Evolutionary conservation across 2,113 vertebrate genomes (phyloP).

Genomic region (Telmatochromis sp.): DNA sequence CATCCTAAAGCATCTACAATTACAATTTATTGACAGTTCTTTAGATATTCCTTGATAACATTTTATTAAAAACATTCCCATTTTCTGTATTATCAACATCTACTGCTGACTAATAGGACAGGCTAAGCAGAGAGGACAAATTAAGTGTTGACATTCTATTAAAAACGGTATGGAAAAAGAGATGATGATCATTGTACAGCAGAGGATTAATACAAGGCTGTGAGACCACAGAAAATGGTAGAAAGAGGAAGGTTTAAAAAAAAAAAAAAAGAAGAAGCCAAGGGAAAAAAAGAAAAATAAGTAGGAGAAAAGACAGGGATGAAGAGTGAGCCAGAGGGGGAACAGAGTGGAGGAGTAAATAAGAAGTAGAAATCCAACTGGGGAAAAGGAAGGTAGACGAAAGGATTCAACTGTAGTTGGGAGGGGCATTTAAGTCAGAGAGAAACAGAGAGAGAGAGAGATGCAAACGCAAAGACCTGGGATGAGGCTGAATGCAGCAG

Average conservation of each 20-base stretch:
- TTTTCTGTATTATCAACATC: not conserved
- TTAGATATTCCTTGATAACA: not conserved
- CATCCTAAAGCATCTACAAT: not conserved
- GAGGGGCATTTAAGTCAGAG: not conserved
- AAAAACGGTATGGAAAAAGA: slow-evolving; percentile 10
- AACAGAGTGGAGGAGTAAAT: slow-evolving; percentile 43
- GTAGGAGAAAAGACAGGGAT: slow-evolving; percentile 24
- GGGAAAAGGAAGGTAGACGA: slow-evolving; percentile 20
- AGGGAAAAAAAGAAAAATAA: slow-evolving; percentile 9
- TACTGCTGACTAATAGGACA: slow-evolving; percentile 5
- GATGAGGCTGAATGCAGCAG: slow-evolving; percentile 60
- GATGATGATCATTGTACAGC: slow-evolving; percentile 25
- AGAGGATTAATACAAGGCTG: slow-evolving; percentile 18
- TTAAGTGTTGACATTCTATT: slow-evolving; percentile 31
- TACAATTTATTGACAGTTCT: not conserved
- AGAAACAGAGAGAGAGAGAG: not conserved
- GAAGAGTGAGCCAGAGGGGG: slow-evolving; percentile 37
- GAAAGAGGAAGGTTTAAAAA: not conserved
- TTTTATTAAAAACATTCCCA: not conserved
- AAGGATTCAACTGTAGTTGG: slow-evolving; percentile 35
- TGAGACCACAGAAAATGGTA: not conserved
- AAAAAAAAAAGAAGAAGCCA: not conserved
- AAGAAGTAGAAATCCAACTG: slow-evolving; percentile 45
- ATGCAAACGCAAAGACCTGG: slow-evolving; percentile 49
- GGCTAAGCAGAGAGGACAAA: slow-evolving; percentile 3